Evolutionary conservation across 2,797 vertebrate species (phyloP).

Genomic region (Schizopygopsis pylzovi): DNA sequence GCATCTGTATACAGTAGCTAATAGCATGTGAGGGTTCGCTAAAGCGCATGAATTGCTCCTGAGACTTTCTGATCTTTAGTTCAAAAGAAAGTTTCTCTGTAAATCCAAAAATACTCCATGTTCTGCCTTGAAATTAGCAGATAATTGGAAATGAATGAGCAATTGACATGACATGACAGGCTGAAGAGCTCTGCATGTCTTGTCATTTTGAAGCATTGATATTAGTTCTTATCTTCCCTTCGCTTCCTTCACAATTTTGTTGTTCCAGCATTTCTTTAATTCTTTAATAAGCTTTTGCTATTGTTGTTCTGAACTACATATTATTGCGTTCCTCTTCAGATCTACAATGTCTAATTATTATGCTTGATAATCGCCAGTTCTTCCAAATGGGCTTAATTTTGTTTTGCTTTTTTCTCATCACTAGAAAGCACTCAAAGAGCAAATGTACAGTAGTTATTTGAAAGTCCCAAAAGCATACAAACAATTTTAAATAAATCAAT

Average conservation of each 20-base stretch:
- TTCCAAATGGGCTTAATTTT: slow-evolving; percentile 2
- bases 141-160: slow-evolving; percentile 16
- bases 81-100: slow-evolving; percentile 32
- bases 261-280: background rate
- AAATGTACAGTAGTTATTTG: background rate
- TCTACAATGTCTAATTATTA: slow-evolving; percentile 5
- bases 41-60: slow-evolving; percentile 35
- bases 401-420: background rate
- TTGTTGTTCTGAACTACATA: background rate
- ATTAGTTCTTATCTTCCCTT: slow-evolving; percentile 32
- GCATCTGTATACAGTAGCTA: slow-evolving; percentile 31
- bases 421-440: background rate
- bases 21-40: slow-evolving; percentile 21
- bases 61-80: slow-evolving; percentile 48
- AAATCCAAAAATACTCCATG: slow-evolving; percentile 16
- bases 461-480: background rate
- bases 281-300: slow-evolving; percentile 7
- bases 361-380: background rate
- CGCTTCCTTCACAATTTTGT: slow-evolving; percentile 1
- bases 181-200: slow-evolving; percentile 1
- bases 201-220: slow-evolving; percentile 35
- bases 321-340: background rate
- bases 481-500: background rate
- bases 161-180: slow-evolving; percentile 28
- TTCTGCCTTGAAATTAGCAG: slow-evolving; percentile 31